A percentile compares a stretch with the other conserved stretches of the same genome.
Evolutionary conservation across 2,797 vertebrate species (phyloP).

Genomic region (Peromyscus melanophrys): DNA sequence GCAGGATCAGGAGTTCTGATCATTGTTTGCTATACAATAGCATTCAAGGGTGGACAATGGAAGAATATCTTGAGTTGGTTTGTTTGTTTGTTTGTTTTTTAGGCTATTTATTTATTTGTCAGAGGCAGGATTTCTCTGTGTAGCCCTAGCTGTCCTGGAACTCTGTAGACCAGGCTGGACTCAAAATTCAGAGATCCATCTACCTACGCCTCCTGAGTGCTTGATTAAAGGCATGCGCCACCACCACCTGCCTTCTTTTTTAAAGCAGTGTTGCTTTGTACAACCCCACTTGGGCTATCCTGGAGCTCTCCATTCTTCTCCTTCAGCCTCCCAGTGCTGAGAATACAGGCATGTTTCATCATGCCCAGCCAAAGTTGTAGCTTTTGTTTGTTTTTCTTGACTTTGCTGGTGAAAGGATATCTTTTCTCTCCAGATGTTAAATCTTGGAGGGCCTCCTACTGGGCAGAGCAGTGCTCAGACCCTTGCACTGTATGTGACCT

Average conservation of each 20-base stretch:
- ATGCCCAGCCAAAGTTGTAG: neutral
- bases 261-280: neutral
- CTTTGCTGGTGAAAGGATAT: slow-evolving; percentile 5
- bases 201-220: neutral
- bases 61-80: neutral
- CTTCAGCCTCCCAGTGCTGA: neutral
- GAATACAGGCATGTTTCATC: too few relatives aligned
- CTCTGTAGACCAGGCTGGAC: neutral
- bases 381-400: slow-evolving; percentile 21
- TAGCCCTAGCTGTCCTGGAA: too few relatives aligned
- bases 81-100: neutral
- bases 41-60: neutral
- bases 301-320: too few relatives aligned
- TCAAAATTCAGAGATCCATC: neutral
- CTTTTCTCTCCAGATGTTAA: slow-evolving; percentile 56
- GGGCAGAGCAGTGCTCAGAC: slow-evolving; percentile 22
- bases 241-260: neutral
- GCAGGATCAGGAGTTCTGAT: neutral
- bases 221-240: too few relatives aligned
- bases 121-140: neutral
- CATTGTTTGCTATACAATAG: neutral
- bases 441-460: slow-evolving; percentile 81
- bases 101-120: neutral
- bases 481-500: neutral
- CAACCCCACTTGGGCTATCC: neutral